Percentiles rank a stretch among this genome's conserved stretches.
Evolutionary conservation across 1,140 invertebrate species (phyloP).

Genomic region (Drosophila gunungcola): DNA sequence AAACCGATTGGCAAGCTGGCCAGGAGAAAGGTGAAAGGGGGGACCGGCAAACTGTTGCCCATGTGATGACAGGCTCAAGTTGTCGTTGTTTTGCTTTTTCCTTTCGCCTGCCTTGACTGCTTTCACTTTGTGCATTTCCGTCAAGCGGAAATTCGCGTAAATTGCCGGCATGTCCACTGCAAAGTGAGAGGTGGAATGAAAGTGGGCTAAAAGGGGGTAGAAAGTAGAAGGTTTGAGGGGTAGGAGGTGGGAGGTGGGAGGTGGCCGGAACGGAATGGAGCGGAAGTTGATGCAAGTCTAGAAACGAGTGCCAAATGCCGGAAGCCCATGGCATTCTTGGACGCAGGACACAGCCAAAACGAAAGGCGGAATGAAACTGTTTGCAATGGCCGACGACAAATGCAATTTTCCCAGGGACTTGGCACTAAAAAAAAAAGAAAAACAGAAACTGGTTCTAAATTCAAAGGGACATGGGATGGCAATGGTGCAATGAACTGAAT

Average conservation of each 20-base stretch:
- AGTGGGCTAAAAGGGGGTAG: neutral
- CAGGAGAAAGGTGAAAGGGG: neutral
- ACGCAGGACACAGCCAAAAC: constrained; percentile 32
- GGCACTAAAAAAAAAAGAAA: neutral
- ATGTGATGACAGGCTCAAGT: constrained; percentile 52
- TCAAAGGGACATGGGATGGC: neutral
- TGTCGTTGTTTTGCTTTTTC: constrained; percentile 27
- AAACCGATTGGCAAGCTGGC: constrained; percentile 12
- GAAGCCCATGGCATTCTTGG: constrained; percentile 69
- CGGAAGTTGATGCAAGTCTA: constrained; percentile 82
- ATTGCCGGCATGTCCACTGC: constrained; percentile 73
- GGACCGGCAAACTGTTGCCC: constrained; percentile 35
- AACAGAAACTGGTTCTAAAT: neutral
- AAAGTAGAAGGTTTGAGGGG: neutral
- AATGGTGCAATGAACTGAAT: constrained; percentile 43
- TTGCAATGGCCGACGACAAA: constrained; percentile 56
- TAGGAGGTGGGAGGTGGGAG: neutral
- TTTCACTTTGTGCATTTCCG: constrained; percentile 82
- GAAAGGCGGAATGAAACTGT: constrained; percentile 48
- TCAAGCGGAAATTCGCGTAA: constrained; percentile 81
- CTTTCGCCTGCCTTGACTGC: constrained; percentile 60
- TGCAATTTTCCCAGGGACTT: constrained; percentile 55
- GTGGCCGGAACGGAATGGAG: constrained; percentile 49
- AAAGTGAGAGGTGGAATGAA: neutral
- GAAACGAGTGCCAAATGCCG: constrained; percentile 82